Conservation (phyloP, 2,888 invertebrate species). For the Meandrusa payeni region DNA sequence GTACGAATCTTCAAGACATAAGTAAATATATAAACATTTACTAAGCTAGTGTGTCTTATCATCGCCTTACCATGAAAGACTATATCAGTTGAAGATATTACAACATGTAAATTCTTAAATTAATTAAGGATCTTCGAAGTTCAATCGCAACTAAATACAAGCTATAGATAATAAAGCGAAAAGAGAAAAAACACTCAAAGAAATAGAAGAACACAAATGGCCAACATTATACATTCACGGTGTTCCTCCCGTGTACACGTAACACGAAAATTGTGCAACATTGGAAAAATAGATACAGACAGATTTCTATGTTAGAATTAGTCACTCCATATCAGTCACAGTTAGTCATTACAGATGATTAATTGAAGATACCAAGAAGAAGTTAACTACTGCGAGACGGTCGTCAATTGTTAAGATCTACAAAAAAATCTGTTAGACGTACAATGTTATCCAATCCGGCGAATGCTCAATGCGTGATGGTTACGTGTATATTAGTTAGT, state of each 20-base stretch:
- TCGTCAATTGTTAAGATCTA: conserved; percentile 18
- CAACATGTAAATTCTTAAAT: too few species aligned
- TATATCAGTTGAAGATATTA: too few species aligned
- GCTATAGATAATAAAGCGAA: conserved; percentile 7
- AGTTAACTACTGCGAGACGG: conserved; percentile 14
- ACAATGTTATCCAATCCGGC: conserved; percentile 10
- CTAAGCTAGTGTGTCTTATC: too few species aligned
- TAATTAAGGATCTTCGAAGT: too few species aligned
- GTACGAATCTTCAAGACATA: too few species aligned
- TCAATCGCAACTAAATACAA: conserved; percentile 10
- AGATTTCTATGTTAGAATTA: conserved; percentile 22
- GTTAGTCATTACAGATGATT: conserved; percentile 22
- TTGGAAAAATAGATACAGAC: conserved; percentile 4
- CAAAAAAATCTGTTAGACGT: conserved; percentile 9
- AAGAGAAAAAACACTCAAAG: conserved; percentile 8
- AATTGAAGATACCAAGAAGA: conserved; percentile 19
- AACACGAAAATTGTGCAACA: conserved; percentile 3
- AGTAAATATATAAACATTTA: too few species aligned
- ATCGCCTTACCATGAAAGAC: too few species aligned
- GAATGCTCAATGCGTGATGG: conserved; percentile 3
- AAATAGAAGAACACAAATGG: conserved; percentile 13
- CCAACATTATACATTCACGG: conserved; percentile 4
- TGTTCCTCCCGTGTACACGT: neutral
- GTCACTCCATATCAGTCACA: conserved; percentile 21
- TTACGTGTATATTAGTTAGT: conserved; percentile 20